Evolutionary conservation across 2,888 invertebrate genomes (phyloP), one percentile per base, ranked within the genome.

Genomic region (Idaea biselata): DNA sequence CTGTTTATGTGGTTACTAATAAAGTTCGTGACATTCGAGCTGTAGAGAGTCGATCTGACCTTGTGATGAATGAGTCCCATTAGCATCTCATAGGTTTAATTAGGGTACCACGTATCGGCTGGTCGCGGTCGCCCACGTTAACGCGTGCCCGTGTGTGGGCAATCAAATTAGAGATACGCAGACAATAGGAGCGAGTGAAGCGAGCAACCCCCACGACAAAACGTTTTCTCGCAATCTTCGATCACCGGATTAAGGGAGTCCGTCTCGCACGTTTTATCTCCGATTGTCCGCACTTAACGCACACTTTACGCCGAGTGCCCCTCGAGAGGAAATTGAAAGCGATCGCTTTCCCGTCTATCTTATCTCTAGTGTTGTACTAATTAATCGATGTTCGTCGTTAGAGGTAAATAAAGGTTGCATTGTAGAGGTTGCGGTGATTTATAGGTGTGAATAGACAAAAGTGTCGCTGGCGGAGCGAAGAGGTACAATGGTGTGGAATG

Each of bases 201-300:
- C 88, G 85, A 78, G 80, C 86, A 88, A 90, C 92, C 91, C 91
- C 84, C 44, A 90, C 90, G 90, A 91, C 92, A 91, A 91, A 92
- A 89, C 91, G 91, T 88, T 92, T 92, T 87, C 89, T 88, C 87
- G 90, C 91, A 92, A 92, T 92, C 91, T 91, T 89, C 90, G 92
- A 92, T 91, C 92, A 88, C 89, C 86, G 89, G 91, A 91, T 92
- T 91, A 91, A 91, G 91, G 92, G 92, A 87, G 87, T 85, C 86
- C 88, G 88, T 89, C 88, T 90, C 89, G 89, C 89, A 90, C 91
- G 89, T 90, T 91, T 92, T 92, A 92, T 92, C 92, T 91, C 83
- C 92, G 91, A 91, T 92, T 92, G 92, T 91, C 86, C 90, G 88
- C 92, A 91, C 91, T 92, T 91, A 90, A 91, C 91, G 90, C 90